Conservation (phyloP, 2,888 invertebrate species). For the Aphodius sticticus region DNA sequence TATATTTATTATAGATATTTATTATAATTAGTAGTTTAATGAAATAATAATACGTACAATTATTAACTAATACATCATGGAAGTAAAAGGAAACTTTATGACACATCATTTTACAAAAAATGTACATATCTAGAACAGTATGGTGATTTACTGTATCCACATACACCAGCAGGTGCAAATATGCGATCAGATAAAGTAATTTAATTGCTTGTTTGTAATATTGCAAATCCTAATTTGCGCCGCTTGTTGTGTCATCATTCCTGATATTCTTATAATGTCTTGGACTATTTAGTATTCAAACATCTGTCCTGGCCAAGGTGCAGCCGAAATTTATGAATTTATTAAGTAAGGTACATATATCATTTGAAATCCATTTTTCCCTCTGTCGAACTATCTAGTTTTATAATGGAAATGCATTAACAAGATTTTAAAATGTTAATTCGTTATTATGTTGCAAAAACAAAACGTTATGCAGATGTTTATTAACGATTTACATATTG, state of each 20-base stretch:
- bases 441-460: no score
- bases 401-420: background rate
- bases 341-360: background rate
- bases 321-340: background rate
- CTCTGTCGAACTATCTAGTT: background rate
- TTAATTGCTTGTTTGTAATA: conserved; percentile 4
- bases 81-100: no score
- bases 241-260: background rate
- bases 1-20: no score
- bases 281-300: background rate
- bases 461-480: no score
- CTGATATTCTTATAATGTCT: background rate
- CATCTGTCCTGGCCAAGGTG: background rate
- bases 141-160: background rate
- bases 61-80: no score
- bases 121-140: background rate
- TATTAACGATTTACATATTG: no score
- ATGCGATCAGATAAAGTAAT: background rate
- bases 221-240: background rate
- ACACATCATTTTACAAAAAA: no score
- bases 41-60: no score
- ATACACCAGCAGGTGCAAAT: background rate
- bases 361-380: background rate
- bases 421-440: no score
- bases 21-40: no score